Conservation (phyloP, 2,888 invertebrate genomes). For the Muschampia staudingeri region DNA sequence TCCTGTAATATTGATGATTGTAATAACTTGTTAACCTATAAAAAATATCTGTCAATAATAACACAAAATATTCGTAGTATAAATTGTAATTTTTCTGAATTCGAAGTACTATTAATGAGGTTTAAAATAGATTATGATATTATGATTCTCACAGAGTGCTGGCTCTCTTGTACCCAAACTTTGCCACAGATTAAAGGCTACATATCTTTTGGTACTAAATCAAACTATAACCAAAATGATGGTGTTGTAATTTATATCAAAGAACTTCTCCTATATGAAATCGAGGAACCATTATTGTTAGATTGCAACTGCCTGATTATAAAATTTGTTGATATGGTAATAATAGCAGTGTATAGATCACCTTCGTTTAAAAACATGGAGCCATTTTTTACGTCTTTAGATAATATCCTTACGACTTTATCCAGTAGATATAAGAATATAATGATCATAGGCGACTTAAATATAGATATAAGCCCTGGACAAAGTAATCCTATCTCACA, state of each 20-base stretch:
- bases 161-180: neutral
- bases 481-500: neutral
- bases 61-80: constrained; percentile 5
- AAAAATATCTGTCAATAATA: neutral
- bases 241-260: neutral
- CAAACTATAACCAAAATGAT: neutral
- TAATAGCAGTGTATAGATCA: neutral
- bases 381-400: neutral
- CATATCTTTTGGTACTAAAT: neutral
- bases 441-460: neutral
- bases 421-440: neutral
- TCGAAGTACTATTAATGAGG: neutral
- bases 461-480: neutral
- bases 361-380: neutral
- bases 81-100: neutral
- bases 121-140: neutral
- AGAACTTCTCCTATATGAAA: neutral
- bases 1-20: neutral
- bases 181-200: neutral
- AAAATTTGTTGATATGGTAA: neutral
- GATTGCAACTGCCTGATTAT: neutral
- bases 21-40: neutral
- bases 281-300: neutral
- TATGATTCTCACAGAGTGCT: neutral
- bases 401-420: neutral